Conservation (phyloP, 2,113 vertebrate genomes). For the Corythornis vintsioides region DNA sequence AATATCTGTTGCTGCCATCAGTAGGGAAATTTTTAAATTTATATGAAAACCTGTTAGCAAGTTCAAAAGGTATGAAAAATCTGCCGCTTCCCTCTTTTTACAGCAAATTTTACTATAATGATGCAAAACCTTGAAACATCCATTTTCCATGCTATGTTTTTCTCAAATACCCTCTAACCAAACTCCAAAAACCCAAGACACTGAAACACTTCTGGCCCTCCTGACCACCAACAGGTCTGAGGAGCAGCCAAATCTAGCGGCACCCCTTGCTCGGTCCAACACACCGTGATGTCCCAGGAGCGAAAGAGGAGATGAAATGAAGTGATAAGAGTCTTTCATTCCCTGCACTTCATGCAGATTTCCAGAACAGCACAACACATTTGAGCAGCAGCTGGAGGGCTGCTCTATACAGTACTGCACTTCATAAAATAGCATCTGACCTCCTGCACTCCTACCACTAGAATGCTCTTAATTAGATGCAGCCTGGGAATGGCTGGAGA, state of each 20-base stretch:
- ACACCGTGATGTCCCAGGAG: neutral
- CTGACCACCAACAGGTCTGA: neutral
- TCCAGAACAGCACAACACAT: neutral
- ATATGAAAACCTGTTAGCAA: constrained; percentile 37
- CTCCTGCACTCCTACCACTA: constrained; percentile 37
- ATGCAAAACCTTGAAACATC: neutral
- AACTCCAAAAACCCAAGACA: neutral
- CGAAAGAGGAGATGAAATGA: neutral
- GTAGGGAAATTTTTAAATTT: constrained; percentile 32
- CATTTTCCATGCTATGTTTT: constrained; percentile 18
- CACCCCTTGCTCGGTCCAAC: neutral
- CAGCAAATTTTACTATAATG: neutral
- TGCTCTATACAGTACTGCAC: constrained; percentile 59
- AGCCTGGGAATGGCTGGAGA: constrained; percentile 27
- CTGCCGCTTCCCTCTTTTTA: neutral
- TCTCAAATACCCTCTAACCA: neutral
- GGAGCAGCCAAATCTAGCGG: neutral
- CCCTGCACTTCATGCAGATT: neutral
- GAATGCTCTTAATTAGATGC: constrained; percentile 58
- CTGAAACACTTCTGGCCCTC: neutral
- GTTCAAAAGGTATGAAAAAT: constrained; percentile 43
- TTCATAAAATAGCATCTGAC: constrained; percentile 62
- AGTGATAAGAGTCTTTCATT: neutral
- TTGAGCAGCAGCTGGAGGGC: constrained; percentile 53
- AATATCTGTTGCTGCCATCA: constrained; percentile 16